Conservation (phyloP, 2,888 invertebrate species). For the Andrena trimmerana region DNA sequence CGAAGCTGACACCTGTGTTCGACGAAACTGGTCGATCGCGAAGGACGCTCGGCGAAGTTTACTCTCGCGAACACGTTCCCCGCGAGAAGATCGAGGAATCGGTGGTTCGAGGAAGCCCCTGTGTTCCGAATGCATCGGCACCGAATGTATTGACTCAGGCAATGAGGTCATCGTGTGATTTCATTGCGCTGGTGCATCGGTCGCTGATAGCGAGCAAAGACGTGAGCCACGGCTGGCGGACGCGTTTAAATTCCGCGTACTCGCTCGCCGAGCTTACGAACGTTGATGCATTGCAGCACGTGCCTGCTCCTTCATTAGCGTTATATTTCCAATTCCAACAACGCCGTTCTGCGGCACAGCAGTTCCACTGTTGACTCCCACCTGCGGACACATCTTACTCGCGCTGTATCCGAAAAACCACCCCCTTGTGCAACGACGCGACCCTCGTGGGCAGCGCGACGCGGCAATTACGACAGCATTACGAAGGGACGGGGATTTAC, state of each 20-base stretch:
- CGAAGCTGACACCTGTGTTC: constrained; percentile 43
- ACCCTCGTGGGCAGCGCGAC: constrained; percentile 2
- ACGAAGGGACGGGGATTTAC: constrained; percentile 39
- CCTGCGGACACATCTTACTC: too few species aligned
- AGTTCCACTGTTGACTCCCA: too few species aligned
- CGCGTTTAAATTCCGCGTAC: constrained; percentile 65
- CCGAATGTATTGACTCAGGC: constrained; percentile 69
- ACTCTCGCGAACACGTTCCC: constrained; percentile 69
- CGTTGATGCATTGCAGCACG: constrained; percentile 62
- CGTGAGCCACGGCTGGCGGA: constrained; percentile 59
- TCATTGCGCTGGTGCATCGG: constrained; percentile 69
- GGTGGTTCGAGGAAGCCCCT: constrained; percentile 59
- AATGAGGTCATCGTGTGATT: constrained; percentile 72
- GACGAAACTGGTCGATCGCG: constrained; percentile 27
- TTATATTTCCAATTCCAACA: not conserved
- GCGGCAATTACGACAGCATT: constrained; percentile 50
- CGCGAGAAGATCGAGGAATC: constrained; percentile 51
- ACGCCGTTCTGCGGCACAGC: not conserved
- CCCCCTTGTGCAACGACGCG: not conserved
- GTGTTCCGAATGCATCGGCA: constrained; percentile 53
- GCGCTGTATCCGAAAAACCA: not conserved
- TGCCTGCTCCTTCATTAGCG: constrained; percentile 21
- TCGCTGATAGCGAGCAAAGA: constrained; percentile 59
- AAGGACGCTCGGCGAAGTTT: constrained; percentile 66
- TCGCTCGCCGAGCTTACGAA: constrained; percentile 16